phyloP scores from a whole-genome alignment of 2,797 vertebrate species.

The Acanthopagrus latus region DNA sequence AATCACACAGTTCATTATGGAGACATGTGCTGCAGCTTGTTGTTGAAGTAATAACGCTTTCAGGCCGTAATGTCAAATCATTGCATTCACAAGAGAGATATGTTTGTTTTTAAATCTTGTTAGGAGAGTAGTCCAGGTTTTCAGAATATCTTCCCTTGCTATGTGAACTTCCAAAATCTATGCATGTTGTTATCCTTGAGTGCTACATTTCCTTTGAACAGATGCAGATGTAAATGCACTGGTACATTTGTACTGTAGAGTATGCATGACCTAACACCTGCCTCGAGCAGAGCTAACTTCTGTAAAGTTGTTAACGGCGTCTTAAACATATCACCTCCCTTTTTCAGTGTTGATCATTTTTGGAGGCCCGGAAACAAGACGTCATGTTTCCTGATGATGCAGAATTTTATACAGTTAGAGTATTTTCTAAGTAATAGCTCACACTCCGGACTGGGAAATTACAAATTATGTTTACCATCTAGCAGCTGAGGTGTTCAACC shows the following conservation, averaged over 20 bases:
- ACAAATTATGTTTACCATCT: constrained; percentile 11
- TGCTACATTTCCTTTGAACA: constrained; percentile 67
- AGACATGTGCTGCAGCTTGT: constrained; percentile 6
- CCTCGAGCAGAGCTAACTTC: constrained; percentile 65
- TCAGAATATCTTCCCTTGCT: constrained; percentile 69
- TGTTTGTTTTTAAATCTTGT: constrained; percentile 45
- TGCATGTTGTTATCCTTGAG: constrained; percentile 83
- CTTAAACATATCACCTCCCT: constrained; percentile 71
- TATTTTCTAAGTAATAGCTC: constrained; percentile 60
- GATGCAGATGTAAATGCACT: constrained; percentile 68
- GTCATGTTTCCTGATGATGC: constrained; percentile 33
- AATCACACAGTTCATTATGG: constrained; percentile 1
- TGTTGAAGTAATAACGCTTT: constrained; percentile 29
- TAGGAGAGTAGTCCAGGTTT: constrained; percentile 55
- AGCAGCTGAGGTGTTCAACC: constrained; percentile 41
- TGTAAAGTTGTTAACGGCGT: constrained; percentile 63
- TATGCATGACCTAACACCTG: constrained; percentile 75
- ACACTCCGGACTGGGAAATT: constrained; percentile 8
- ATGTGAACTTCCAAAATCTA: constrained; percentile 83
- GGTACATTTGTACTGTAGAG: constrained; percentile 70
- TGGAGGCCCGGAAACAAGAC: constrained; percentile 7
- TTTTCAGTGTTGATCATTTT: constrained; percentile 40
- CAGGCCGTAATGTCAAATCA: constrained; percentile 21
- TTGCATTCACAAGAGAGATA: constrained; percentile 44
- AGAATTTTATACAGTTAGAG: constrained; percentile 55